Evolutionary conservation across 2,888 invertebrate species (phyloP).

Genomic region (Zelleria hepariella): DNA sequence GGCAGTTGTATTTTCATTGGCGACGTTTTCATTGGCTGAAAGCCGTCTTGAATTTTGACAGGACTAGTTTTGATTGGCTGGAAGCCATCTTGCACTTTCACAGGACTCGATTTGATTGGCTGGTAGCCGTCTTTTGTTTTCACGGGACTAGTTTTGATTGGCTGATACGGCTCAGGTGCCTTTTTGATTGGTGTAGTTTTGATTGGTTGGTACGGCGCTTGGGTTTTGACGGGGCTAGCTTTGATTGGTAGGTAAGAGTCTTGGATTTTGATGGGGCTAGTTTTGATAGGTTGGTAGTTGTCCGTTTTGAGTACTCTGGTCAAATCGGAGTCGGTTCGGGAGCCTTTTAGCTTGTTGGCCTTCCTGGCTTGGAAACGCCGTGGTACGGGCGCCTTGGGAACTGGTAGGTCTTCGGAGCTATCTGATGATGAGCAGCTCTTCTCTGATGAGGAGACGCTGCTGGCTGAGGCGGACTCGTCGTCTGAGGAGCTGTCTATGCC

Average conservation of each 20-base stretch:
- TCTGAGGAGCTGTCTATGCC: conserved; percentile 69
- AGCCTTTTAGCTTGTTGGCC: conserved; percentile 50
- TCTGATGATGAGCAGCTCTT: conserved; percentile 64
- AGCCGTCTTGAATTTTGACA: conserved; percentile 19
- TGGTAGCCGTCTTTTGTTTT: neutral
- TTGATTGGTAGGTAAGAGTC: neutral
- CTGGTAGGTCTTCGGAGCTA: conserved; percentile 54
- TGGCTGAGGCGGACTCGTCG: conserved; percentile 56
- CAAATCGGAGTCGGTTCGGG: conserved; percentile 60
- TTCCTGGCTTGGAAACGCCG: conserved; percentile 53
- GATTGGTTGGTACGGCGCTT: neutral
- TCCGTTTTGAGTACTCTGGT: conserved; percentile 24
- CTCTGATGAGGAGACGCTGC: conserved; percentile 60
- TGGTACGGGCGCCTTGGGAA: conserved; percentile 32
- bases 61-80: neutral
- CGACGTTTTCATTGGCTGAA: neutral
- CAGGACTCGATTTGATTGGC: neutral
- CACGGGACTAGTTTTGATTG: neutral
- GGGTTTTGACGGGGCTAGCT: neutral
- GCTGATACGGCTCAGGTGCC: neutral
- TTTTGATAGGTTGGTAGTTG: neutral
- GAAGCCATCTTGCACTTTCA: conserved; percentile 19
- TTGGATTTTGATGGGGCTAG: neutral
- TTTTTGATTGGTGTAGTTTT: neutral
- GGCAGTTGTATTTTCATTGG: conserved; percentile 28